phyloP scores from a whole-genome alignment of 37 sponge, comb jelly and placozoan species.

The Diacarnus erythraeanus region DNA sequence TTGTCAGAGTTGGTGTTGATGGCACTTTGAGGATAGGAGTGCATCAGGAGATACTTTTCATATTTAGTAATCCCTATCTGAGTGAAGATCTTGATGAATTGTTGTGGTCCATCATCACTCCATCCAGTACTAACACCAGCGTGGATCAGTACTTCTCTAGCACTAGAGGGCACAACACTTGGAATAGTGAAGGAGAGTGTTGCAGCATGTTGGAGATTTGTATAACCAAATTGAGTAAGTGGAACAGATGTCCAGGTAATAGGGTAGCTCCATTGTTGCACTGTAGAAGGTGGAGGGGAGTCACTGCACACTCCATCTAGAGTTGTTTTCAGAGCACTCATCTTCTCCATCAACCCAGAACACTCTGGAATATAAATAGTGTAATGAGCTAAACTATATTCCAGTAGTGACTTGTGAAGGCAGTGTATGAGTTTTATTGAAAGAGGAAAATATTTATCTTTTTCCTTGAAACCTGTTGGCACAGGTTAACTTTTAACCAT shows the following conservation, averaged over 20 bases:
- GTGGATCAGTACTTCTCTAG: background rate
- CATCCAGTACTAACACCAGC: background rate
- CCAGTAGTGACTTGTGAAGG: no score
- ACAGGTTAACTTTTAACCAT: no score
- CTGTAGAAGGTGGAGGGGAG: no score
- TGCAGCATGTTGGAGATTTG: background rate
- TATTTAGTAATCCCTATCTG: background rate
- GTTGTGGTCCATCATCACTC: background rate
- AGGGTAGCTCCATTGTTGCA: background rate
- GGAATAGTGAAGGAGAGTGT: background rate
- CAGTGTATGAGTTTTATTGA: no score
- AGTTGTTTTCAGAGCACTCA: no score
- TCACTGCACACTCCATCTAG: no score
- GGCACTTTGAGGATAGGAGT: background rate
- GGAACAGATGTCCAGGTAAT: background rate
- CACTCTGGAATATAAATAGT: no score
- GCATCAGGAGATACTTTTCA: background rate
- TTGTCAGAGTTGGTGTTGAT: background rate
- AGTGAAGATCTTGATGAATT: background rate
- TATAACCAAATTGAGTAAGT: background rate
- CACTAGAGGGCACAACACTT: background rate
- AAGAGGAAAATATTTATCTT: no score
- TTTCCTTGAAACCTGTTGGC: no score
- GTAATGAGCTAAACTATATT: no score
- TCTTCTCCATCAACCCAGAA: no score